Conservation (phyloP, 2,888 invertebrate genomes). For the Tetranychus piercei region DNA sequence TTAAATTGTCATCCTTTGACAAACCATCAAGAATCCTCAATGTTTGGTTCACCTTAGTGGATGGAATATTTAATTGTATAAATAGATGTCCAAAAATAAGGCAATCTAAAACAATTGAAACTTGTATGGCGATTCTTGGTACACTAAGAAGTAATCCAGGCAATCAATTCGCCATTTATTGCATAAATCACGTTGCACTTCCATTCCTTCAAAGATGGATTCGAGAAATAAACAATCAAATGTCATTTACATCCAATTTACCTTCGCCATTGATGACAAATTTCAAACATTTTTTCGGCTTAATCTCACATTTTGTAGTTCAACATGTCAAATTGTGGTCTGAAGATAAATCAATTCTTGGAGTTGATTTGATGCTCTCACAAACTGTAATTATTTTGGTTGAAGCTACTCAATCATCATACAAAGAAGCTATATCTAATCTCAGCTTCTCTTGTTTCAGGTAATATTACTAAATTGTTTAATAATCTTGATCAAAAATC, state of each 20-base stretch:
- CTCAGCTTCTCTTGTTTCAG: background rate
- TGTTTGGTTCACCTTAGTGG: conserved; percentile 68
- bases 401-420: conserved; percentile 15
- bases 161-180: background rate
- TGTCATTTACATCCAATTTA: background rate
- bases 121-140: conserved; percentile 60
- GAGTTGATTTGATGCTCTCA: conserved; percentile 36
- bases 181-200: conserved; percentile 65
- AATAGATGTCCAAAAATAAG: conserved; percentile 52
- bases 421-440: conserved; percentile 14
- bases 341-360: background rate
- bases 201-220: conserved; percentile 88
- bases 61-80: conserved; percentile 44
- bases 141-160: conserved; percentile 55
- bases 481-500: background rate
- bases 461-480: background rate
- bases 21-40: conserved; percentile 49
- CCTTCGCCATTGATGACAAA: conserved; percentile 41
- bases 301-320: conserved; percentile 63
- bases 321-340: background rate
- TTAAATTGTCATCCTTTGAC: conserved; percentile 44
- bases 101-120: conserved; percentile 70
- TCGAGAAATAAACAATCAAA: conserved; percentile 39
- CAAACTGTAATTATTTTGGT: conserved; percentile 17
- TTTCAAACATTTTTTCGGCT: conserved; percentile 83